phyloP scores from a whole-genome alignment of 2,888 invertebrate species.

The Melieria omissa region DNA sequence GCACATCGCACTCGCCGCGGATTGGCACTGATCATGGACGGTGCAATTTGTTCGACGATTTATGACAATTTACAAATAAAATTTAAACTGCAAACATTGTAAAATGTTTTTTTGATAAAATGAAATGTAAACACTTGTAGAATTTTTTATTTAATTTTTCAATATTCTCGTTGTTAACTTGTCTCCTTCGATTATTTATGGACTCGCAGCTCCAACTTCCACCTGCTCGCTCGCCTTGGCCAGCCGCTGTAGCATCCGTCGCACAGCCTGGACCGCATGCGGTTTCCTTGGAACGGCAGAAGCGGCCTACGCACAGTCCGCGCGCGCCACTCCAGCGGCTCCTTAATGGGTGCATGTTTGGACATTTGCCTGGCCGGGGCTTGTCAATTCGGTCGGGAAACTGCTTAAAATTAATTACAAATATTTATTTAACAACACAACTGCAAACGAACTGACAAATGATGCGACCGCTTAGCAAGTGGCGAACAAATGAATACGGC shows the following conservation, averaged over 20 bases:
- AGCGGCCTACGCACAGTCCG: not conserved
- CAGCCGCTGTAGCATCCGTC: not conserved
- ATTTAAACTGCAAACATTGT: no score
- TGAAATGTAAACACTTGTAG: no score
- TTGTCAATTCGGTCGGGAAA: not conserved
- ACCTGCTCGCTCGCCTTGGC: constrained; percentile 2
- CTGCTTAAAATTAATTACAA: constrained; percentile 38
- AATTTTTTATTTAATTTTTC: no score
- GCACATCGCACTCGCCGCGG: no score
- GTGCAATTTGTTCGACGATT: no score
- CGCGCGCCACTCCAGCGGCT: constrained; percentile 15
- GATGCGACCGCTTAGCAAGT: constrained; percentile 6
- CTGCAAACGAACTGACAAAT: constrained; percentile 32
- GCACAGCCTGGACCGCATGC: constrained; percentile 33
- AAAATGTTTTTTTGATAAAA: no score
- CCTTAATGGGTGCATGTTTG: constrained; percentile 22
- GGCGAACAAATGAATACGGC: not conserved
- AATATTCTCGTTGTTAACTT: no score
- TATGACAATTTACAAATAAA: no score
- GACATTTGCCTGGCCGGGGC: not conserved
- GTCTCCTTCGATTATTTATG: no score
- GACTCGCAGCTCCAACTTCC: not conserved
- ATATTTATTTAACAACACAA: constrained; percentile 38
- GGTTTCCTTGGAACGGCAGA: constrained; percentile 37
- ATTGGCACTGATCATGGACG: no score